Evolutionary conservation across 2,797 vertebrate species (phyloP).

Genomic region (Notamacropus eugenii): DNA sequence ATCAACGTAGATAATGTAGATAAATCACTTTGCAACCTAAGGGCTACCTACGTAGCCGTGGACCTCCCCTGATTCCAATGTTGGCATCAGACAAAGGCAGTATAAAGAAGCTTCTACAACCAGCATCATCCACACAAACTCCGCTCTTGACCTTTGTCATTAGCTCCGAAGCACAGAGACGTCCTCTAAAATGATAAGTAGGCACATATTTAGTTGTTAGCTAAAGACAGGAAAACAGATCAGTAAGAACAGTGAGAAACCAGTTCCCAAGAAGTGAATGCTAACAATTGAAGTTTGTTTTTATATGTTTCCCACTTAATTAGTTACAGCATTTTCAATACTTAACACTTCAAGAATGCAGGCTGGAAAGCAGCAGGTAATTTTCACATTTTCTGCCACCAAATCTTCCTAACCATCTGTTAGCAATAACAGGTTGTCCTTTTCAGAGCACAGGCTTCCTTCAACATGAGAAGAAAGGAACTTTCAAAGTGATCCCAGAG

Average conservation of each 20-base stretch:
- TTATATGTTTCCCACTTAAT: background rate
- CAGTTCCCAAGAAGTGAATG: background rate
- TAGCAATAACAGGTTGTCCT: slow-evolving; percentile 1
- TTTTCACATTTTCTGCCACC: background rate
- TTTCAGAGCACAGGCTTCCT: background rate
- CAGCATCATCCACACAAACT: background rate
- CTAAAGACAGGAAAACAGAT: background rate
- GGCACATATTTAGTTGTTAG: background rate
- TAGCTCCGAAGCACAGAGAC: background rate
- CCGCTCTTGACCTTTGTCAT: background rate
- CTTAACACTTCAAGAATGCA: background rate
- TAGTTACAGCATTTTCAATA: background rate
- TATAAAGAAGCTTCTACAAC: background rate
- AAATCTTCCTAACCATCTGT: background rate
- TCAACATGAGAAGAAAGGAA: background rate
- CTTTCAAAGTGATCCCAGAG: background rate
- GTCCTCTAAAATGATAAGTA: background rate
- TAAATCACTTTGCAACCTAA: background rate
- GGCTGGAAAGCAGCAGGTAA: background rate
- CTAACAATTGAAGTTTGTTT: background rate
- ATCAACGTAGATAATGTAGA: background rate
- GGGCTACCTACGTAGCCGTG: background rate
- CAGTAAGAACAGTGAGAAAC: background rate
- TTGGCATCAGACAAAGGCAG: background rate
- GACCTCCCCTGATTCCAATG: background rate